Evolutionary conservation across 2,888 invertebrate species (phyloP), one percentile per base, ranked within the genome.

Genomic region (Pandemis corylana): DNA sequence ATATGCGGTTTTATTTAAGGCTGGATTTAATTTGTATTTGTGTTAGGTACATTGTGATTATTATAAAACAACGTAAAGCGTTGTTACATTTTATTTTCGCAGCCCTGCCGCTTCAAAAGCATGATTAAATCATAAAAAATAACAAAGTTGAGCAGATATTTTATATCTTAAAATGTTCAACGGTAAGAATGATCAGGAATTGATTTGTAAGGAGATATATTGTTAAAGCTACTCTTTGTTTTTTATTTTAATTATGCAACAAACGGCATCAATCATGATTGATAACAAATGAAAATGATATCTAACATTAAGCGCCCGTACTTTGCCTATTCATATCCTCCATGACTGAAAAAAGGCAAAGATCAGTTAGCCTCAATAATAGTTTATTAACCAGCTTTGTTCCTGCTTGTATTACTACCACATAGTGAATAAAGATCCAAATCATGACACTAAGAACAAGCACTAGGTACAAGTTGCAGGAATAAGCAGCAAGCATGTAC

Each of bases 401-500:
- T 51, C 51, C 5, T 2, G 13, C 51, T 36, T 36, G 28, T 36
- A 36, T 36, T 36, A 36, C 28, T 36, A 36, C 4, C 28, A 36
- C 5, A 2, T 6, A 9, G 20, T 20, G 15, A 49, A 5, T 49
- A 10, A 49, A 49, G 2, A 1, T 13, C 10, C 5, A 49, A 49
- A 49, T 5, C 44, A 1, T 44, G 44, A 5, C 49, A 49, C 10
- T 10, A 49, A 49, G 12, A 49, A 49, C 12, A 12, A 49, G 12
- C 20, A 20, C 20, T 13, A 36, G 28, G 28, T 36, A 36, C 28
- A 4, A 36, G 44, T 53, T 53, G 6, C 53, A 6, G 15, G 53
- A 49, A 12, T 80, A 81, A 81, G 80, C 78, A 81, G 79, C 81
- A 78, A 79, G 76, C 20, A 3, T 20, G 76, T 76, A 76, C 80